Evolutionary conservation across 2,888 invertebrate genomes (phyloP).

Genomic region (Malthinus seriepunctatus): DNA sequence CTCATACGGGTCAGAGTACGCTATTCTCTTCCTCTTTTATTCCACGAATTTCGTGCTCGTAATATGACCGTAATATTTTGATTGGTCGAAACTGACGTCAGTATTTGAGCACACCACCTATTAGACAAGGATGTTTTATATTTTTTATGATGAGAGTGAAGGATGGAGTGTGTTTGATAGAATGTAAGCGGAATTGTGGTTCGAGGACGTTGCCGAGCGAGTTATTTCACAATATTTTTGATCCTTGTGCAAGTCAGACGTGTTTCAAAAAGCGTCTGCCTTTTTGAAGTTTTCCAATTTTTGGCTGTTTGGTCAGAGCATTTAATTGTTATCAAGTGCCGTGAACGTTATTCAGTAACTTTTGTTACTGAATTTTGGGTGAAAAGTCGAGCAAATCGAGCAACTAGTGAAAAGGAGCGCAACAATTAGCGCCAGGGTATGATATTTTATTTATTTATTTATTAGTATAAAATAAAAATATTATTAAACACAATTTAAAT

Average conservation of each 20-base stretch:
- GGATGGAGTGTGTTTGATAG: neutral
- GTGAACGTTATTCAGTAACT: neutral
- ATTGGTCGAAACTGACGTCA: slow-evolving; percentile 24
- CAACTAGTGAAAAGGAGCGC: neutral
- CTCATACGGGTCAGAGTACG: slow-evolving; percentile 5
- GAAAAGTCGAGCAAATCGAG: neutral
- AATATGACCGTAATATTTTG: neutral
- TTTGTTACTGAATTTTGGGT: slow-evolving; percentile 2
- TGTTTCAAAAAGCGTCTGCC: slow-evolving; percentile 4
- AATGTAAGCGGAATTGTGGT: neutral
- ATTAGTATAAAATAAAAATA: too few relatives aligned
- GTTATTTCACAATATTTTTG: slow-evolving; percentile 12
- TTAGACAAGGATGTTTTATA: neutral
- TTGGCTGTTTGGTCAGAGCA: neutral
- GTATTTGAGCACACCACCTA: neutral
- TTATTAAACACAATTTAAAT: neutral
- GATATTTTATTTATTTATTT: slow-evolving; percentile 1
- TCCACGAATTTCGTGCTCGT: slow-evolving; percentile 13
- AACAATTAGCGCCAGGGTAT: slow-evolving; percentile 7
- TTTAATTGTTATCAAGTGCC: neutral
- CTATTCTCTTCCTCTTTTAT: slow-evolving; percentile 5
- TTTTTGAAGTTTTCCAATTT: neutral
- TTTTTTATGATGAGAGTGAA: neutral
- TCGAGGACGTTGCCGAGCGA: neutral
- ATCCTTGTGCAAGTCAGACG: slow-evolving; percentile 10